phyloP scores from a whole-genome alignment of 2,797 vertebrate species.

The Phoxinus dragarum region DNA sequence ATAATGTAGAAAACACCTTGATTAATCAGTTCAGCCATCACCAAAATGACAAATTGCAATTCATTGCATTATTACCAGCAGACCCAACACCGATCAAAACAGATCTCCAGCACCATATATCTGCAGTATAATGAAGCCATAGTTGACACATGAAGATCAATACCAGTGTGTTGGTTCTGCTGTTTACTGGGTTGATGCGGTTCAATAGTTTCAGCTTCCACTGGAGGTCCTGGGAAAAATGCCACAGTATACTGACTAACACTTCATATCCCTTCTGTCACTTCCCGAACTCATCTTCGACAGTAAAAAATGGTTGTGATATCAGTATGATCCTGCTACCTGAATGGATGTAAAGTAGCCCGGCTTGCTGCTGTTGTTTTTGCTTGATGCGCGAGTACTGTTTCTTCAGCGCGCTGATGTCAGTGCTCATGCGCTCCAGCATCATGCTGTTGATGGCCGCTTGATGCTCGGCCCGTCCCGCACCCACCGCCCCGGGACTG shows the following conservation, averaged over 20 bases:
- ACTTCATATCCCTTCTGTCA: background rate
- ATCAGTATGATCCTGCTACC: conserved; percentile 73
- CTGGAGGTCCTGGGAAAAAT: conserved; percentile 80
- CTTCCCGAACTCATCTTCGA: background rate
- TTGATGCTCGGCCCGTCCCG: conserved; percentile 88
- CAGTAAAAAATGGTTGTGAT: background rate
- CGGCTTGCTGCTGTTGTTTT: conserved; percentile 93
- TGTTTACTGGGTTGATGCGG: conserved; percentile 78
- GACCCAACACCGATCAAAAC: conserved; percentile 31
- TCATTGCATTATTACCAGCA: background rate
- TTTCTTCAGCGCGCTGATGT: conserved; percentile 92
- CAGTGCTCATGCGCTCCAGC: conserved; percentile 98
- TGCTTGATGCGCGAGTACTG: conserved; percentile 94
- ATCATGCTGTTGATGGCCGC: conserved; percentile 98
- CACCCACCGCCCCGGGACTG: conserved; percentile 93
- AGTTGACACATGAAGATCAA: conserved; percentile 5
- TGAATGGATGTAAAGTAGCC: conserved; percentile 92
- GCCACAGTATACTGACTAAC: conserved; percentile 52
- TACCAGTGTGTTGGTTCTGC: conserved; percentile 73
- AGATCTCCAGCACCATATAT: background rate
- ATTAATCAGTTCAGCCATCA: conserved; percentile 10
- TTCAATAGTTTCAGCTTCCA: conserved; percentile 79
- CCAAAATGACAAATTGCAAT: conserved; percentile 1
- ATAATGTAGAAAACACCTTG: background rate
- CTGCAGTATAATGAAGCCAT: background rate